Evolutionary conservation across 2,888 invertebrate genomes (phyloP), one percentile per base, ranked within the genome.

Genomic region (Stegana nigrithorax): DNA sequence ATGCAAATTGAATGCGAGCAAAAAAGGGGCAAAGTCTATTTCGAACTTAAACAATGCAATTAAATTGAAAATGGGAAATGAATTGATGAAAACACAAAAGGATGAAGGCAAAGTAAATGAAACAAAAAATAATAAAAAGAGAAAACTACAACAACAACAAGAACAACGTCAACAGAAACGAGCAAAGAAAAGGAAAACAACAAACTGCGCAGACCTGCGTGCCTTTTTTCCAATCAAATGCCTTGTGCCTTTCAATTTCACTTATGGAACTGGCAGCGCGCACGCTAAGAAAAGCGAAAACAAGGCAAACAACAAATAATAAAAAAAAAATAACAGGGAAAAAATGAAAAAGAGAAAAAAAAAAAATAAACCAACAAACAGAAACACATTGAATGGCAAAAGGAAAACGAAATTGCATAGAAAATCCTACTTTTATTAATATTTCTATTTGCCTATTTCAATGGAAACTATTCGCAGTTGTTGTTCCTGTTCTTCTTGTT

Each of bases 391-490:
- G 4, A 47, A 23, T 12, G 10, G 12, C 10, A n/a, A 36, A 36
- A 36, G n/a, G 47, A 2, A 21, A 47, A 47, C 47, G 14, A 14
- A 44, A 17, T 8, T 17, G 17, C 8, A n/a, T 6, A 17, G 14
- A 19, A 51, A 27, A 51, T 75, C 68, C 60, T 70, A 69, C 65
- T 74, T 78, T 75, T 74, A 74, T 72, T 76, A 75, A 75, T 78
- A 78, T 78, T 74, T 72, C 72, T 69, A 78, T 78, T 78, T 76
- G 72, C 72, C 71, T 72, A 74, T 62, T 23, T 36, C 65, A 72
- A 71, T 72, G 71, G 73, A 67, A 55, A n/a, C n/a, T n/a, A n/a
- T n/a, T n/a, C n/a, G n/a, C n/a, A n/a, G n/a, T n/a, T n/a, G 14
- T 14, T 14, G 6, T n/a, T 26, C 27, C 5, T 8, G 12, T 53